phyloP scores from a whole-genome alignment of 2,113 vertebrate species.

The Dolichallabes microphthalmus region DNA sequence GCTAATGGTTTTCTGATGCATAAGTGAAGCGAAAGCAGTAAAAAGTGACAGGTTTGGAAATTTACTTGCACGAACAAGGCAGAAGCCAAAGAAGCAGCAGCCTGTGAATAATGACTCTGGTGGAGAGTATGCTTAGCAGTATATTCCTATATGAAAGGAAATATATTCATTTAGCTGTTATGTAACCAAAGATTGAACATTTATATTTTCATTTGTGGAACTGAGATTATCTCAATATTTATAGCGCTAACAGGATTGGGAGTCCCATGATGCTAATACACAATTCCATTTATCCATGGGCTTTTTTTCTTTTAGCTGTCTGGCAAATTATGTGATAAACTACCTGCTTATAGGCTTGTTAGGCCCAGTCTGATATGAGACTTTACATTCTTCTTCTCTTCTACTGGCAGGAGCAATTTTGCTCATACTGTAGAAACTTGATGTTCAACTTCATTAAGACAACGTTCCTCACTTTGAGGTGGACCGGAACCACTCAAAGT shows the following conservation, averaged over 20 bases:
- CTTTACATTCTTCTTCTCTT: not conserved
- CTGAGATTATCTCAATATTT: not conserved
- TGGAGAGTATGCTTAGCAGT: not conserved
- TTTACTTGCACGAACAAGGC: not conserved
- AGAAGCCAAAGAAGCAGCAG: not conserved
- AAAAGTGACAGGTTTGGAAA: not conserved
- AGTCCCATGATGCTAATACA: not conserved
- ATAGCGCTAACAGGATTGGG: not conserved
- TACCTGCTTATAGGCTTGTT: not conserved
- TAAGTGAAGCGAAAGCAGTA: not conserved
- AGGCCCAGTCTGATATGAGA: slow-evolving; percentile 7
- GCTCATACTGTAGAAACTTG: not conserved
- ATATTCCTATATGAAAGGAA: not conserved
- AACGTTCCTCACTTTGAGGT: not conserved
- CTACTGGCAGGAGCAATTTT: not conserved
- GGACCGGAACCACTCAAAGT: slow-evolving; percentile 21
- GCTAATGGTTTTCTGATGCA: not conserved
- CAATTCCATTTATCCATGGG: not conserved
- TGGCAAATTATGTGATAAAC: not conserved
- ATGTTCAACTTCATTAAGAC: not conserved
- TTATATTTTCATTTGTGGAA: not conserved
- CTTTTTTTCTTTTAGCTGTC: not conserved
- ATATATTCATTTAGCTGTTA: not conserved
- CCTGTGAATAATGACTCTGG: slow-evolving; percentile 14
- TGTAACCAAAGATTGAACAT: not conserved